Evolutionary conservation across 2,888 invertebrate genomes (phyloP), one percentile per base, ranked within the genome.

Genomic region (Cheilosia soror): DNA sequence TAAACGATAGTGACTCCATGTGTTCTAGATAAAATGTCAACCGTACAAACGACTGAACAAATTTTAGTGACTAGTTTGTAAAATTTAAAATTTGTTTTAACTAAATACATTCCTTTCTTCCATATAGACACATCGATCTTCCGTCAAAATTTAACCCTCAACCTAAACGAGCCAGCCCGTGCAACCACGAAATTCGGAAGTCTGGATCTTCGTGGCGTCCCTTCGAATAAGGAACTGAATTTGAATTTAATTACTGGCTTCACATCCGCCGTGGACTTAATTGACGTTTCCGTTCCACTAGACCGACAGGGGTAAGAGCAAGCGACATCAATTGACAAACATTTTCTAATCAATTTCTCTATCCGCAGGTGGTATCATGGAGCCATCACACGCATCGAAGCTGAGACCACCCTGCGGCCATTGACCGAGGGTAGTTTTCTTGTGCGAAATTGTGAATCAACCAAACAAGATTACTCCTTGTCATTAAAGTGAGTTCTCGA

Each of bases 391-490:
- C 94, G 98, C 89, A 94, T 96, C 79, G 98, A 98, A 92, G 98
- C 98, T 58, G 98, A 99, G 93, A 95, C 95, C 90, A 95, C 98
- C 87, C 93, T 99, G 63, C 93, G 97, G 89, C 94, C 96, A 71
- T 94, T 97, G 65, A 94, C 95, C 88, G 98, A 98, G 93, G 98
- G 98, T 87, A 98, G 97, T 89, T 99, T 98, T 93, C 94, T 99
- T 89, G 98, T 99, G 77, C 94, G 99, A 89, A 97, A 97, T 92
- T 98, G 98, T 92, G 98, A 98, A 93, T 97, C 98, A 75, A 96
- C 97, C 62, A 96, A 97, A 92, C 96, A 97, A 91, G 98, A 98
- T 93, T 98, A 97, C 92, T 98, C 98, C 13, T 94, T 98, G 76
- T 98, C 98, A 88, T 94, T 98, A 88, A 98, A 98, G 98, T 98